phyloP scores from a whole-genome alignment of 2,888 invertebrate species.

The Cryptus armator region DNA sequence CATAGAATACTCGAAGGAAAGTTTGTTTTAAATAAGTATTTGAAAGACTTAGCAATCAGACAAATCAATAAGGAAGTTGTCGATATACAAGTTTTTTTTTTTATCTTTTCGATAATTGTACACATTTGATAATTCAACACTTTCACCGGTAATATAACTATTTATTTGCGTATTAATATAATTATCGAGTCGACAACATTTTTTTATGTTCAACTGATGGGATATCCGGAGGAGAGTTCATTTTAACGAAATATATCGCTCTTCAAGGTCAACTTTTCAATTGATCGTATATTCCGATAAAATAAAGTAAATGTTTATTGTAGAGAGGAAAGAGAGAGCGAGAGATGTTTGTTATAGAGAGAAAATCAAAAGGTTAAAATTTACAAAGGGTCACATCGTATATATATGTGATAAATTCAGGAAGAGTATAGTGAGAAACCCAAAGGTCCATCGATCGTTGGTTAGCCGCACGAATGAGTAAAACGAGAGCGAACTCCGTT shows the following conservation, averaged over 20 bases:
- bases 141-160: too few relatives aligned
- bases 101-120: background rate
- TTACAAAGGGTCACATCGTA: background rate
- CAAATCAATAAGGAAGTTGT: too few relatives aligned
- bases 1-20: too few relatives aligned
- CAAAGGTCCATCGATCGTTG: slow-evolving; percentile 63
- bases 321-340: background rate
- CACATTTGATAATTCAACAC: background rate
- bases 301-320: background rate
- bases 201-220: background rate
- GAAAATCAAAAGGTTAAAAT: background rate
- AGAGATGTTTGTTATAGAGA: background rate
- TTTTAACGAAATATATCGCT: too few relatives aligned
- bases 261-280: too few relatives aligned
- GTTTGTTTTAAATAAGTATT: too few relatives aligned
- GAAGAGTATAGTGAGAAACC: slow-evolving; percentile 48
- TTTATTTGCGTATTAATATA: too few relatives aligned
- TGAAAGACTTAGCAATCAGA: too few relatives aligned
- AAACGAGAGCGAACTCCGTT: slow-evolving; percentile 27
- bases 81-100: background rate
- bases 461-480: slow-evolving; percentile 63
- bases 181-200: background rate
- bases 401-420: slow-evolving; percentile 2
- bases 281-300: too few relatives aligned
- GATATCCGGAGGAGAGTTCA: too few relatives aligned